Conservation (phyloP, 2,113 vertebrate species). For the Apteryx mantelli region DNA sequence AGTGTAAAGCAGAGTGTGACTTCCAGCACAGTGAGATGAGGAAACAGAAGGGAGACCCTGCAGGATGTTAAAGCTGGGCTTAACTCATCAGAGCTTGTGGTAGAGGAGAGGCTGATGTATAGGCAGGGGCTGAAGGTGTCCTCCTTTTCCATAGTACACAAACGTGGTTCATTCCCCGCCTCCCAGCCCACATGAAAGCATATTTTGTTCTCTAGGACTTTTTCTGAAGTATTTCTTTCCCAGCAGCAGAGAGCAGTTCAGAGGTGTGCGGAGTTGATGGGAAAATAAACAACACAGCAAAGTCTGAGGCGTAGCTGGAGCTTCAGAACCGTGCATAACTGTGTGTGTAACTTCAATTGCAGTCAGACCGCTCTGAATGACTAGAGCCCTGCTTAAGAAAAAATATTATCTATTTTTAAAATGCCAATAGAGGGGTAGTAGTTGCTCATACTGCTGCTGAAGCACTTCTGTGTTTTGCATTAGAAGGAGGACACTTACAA, state of each 20-base stretch:
- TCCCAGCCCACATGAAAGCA: not conserved
- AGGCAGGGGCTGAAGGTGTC: not conserved
- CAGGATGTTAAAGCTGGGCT: not conserved
- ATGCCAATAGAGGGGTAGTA: slow-evolving; percentile 23
- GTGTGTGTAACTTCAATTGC: slow-evolving; percentile 39
- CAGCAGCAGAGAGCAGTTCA: not conserved
- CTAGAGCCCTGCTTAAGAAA: slow-evolving; percentile 16
- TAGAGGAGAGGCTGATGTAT: not conserved
- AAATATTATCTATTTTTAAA: slow-evolving; percentile 37
- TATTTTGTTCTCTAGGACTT: not conserved
- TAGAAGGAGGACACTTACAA: slow-evolving; percentile 52
- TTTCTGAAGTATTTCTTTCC: slow-evolving; percentile 5
- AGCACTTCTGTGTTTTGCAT: slow-evolving; percentile 42
- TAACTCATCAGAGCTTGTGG: not conserved
- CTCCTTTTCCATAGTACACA: not conserved
- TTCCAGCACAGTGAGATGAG: not conserved
- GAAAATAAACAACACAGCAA: slow-evolving; percentile 40
- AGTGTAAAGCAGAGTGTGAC: not conserved
- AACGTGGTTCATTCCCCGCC: not conserved
- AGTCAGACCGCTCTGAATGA: slow-evolving; percentile 17
- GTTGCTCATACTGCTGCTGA: slow-evolving; percentile 28
- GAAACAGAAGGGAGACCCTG: rapidly evolving
- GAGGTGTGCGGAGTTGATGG: not conserved
- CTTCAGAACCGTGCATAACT: not conserved
- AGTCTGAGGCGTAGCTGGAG: slow-evolving; percentile 34